Evolutionary conservation across 2,797 vertebrate species (phyloP).

Genomic region (Euthynnus affinis): DNA sequence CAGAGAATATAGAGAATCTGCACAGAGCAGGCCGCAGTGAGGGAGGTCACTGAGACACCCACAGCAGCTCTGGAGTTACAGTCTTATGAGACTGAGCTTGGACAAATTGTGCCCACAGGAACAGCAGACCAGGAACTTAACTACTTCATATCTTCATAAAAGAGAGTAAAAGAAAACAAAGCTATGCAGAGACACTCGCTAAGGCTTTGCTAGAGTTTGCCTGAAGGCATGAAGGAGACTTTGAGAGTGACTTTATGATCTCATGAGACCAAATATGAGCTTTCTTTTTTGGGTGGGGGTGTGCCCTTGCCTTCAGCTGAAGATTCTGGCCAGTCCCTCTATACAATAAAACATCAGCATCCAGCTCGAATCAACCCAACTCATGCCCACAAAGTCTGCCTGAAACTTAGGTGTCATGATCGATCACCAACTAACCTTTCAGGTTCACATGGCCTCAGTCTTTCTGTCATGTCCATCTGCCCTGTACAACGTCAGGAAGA

Average conservation of each 20-base stretch:
- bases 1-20: background rate
- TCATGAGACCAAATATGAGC: background rate
- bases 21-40: background rate
- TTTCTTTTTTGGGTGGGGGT: no score
- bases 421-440: no score
- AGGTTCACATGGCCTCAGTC: no score
- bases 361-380: no score
- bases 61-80: slow-evolving; percentile 3
- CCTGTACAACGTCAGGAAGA: no score
- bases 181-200: background rate
- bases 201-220: background rate
- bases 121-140: background rate
- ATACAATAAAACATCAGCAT: no score
- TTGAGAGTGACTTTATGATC: background rate
- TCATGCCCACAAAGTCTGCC: no score
- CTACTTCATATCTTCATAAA: background rate
- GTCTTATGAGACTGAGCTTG: background rate
- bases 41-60: background rate
- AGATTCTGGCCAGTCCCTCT: no score
- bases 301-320: no score
- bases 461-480: no score
- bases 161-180: background rate
- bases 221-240: background rate
- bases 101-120: slow-evolving; percentile 2
- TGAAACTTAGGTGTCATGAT: no score